Percentiles rank a stretch among this genome's conserved stretches.
phyloP scores from a whole-genome alignment of 2,888 invertebrate genomes.

The Pterostichus madidus region DNA sequence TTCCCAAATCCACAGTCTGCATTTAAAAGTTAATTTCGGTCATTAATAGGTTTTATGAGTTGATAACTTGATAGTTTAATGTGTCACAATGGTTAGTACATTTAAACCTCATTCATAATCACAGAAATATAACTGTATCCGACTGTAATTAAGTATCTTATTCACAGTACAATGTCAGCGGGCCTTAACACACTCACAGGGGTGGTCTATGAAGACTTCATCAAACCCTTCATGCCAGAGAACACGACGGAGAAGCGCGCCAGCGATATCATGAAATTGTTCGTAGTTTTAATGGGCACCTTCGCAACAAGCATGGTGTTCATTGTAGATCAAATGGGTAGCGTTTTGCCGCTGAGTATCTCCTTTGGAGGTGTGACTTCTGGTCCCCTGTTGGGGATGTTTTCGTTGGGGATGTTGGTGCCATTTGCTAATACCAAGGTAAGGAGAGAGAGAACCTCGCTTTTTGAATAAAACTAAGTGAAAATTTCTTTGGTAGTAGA shows the following conservation, averaged over 20 bases:
- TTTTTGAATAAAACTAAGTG: no score
- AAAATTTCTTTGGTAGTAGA: no score
- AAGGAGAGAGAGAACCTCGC: slow-evolving; percentile 69
- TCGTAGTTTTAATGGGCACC: slow-evolving; percentile 79
- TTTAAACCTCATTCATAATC: no score
- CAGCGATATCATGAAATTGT: slow-evolving; percentile 81
- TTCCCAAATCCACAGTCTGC: no score
- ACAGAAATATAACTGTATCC: no score
- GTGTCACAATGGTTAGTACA: no score
- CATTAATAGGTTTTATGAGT: no score
- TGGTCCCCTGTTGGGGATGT: slow-evolving; percentile 83
- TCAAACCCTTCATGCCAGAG: slow-evolving; percentile 79
- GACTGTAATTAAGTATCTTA: slow-evolving; percentile 9
- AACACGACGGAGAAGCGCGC: slow-evolving; percentile 78
- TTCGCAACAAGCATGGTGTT: slow-evolving; percentile 87
- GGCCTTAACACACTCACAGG: slow-evolving; percentile 81
- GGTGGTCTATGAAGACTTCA: slow-evolving; percentile 82
- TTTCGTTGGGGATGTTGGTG: slow-evolving; percentile 83
- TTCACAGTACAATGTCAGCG: slow-evolving; percentile 80
- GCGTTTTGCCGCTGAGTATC: slow-evolving; percentile 82
- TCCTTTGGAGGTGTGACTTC: slow-evolving; percentile 83
- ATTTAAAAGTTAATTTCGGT: no score
- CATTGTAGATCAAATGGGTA: slow-evolving; percentile 82
- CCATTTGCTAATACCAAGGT: slow-evolving; percentile 82
- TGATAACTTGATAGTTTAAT: no score